Conservation (phyloP, 1,140 invertebrate genomes). For the Phymastichus coffea region DNA sequence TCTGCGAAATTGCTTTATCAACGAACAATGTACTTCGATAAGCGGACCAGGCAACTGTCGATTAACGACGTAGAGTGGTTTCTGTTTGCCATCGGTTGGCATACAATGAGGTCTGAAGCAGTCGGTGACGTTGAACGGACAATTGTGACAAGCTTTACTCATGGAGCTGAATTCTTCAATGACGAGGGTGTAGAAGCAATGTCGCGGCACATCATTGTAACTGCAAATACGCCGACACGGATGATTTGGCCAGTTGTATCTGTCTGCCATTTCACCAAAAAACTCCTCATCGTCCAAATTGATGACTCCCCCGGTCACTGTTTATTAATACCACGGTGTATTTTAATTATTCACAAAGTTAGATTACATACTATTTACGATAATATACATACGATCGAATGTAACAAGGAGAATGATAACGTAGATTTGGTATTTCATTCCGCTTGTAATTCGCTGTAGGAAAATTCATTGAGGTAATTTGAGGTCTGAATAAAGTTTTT, state of each 20-base stretch:
- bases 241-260: slow-evolving; percentile 40
- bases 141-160: slow-evolving; percentile 84
- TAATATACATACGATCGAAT: too few species aligned
- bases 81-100: slow-evolving; percentile 73
- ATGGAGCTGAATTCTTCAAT: slow-evolving; percentile 80
- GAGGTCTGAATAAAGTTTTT: too few species aligned
- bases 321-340: too few species aligned
- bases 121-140: slow-evolving; percentile 73
- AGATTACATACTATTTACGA: too few species aligned
- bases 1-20: not conserved
- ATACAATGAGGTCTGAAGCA: slow-evolving; percentile 79
- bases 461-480: too few species aligned
- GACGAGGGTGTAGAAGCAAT: slow-evolving; percentile 70
- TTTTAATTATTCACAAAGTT: too few species aligned
- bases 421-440: too few species aligned
- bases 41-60: slow-evolving; percentile 82
- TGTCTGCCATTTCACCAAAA: slow-evolving; percentile 26
- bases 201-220: slow-evolving; percentile 58
- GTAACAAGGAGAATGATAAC: too few species aligned
- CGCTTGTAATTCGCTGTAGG: too few species aligned
- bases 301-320: too few species aligned
- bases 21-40: slow-evolving; percentile 74
- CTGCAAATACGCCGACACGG: slow-evolving; percentile 60
- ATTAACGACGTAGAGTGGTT: slow-evolving; percentile 77
- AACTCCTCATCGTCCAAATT: slow-evolving; percentile 22